Evolutionary conservation across 2,888 invertebrate genomes (phyloP), one percentile per base, ranked within the genome.

Genomic region (Patella ulyssiponensis): DNA sequence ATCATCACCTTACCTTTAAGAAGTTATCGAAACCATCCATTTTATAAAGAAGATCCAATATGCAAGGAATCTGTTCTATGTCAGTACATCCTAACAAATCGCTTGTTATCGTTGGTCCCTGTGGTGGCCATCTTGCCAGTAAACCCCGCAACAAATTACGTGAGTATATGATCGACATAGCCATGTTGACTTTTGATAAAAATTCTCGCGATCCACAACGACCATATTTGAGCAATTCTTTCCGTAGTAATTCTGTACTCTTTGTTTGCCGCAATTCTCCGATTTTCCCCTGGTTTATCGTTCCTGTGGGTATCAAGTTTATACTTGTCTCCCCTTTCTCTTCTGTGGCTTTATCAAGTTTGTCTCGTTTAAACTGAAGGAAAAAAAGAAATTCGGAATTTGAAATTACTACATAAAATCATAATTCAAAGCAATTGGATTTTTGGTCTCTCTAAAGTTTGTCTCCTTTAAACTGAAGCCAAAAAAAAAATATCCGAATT

Each of bases 1-100:
- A 44, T 9, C 9, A 9, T 44, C 7, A 0, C 7, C 44, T 76
- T 79, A 90, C 90, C 86, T 87, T 88, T 44, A 88, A 84, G 77
- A 90, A 90, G 51, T 84, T 85, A 64, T 89, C 87, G 58, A 82
- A 85, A 76, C 86, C 87, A 71, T 90, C 90, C 20, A 86, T 84
- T 73, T 88, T 87, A 80, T 90, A 88, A 20, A 91, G 84, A 2
- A 91, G 84, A 79, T 91, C 90, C 27, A 91, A 86, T 1, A 91
- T 86, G 85, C 88, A 90, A 2, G 90, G 90, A 20, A 91, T 87
- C 81, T 90, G 89, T 54, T 87, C 85, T 15, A 87, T 86, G 44
- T 90, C 87, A 75, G 86, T 87, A 79, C 90, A 90, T 23, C 90
- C 90, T 9, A 91, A 85, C 69, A 91, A 83, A 23, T 87, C 83